Evolutionary conservation across 2,797 vertebrate species (phyloP), one percentile per base, ranked within the genome.

Genomic region (Danionella dracula): DNA sequence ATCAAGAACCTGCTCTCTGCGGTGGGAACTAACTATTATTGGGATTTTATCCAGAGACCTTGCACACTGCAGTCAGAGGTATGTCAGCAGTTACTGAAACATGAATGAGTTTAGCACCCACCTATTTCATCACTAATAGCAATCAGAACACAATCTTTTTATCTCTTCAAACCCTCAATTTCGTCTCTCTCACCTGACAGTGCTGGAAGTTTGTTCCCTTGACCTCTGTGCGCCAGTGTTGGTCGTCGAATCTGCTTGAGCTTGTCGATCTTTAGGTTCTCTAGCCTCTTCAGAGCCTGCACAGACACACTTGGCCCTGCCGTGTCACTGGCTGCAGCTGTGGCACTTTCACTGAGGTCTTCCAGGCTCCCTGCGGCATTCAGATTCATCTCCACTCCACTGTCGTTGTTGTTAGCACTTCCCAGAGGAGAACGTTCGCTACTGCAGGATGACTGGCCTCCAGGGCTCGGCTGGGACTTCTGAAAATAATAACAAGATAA

Each of bases 341-440:
- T 92, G 4, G 94, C 6, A 6, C 23, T 27, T 27, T 27, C 23
- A 27, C 23, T 94, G 75, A 98, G 88, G 70, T 99, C 95, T 79
- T 99, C 96, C 5, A 93, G 91, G 76, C 96, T 99, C 31, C 95
- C 94, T 0, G 94, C 92, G 0, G 92, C 86, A 1, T 96, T 97
- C n/a, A 93, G 90, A 0, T 96, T 90, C 96, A 98, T 97, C 85
- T 99, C 96, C 71, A 99, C 96, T 0, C 96, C 96, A 0, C 96
- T 99, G 86, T 99, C 96, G 0, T 97, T 99, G 83, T 99, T 99
- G 82, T 96, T 94, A 66, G 93, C 88, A 16, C 95, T 98, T 64
- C 95, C 95, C 8, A 97, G 87, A 0, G 95, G 95, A 1, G 96
- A 99, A 38, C 88, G 93, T 72, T 95, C 96, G 0, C 96, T 99